Evolutionary conservation across 2,888 invertebrate genomes (phyloP), one percentile per base, ranked within the genome.

Genomic region (Drosophila mercatorum): DNA sequence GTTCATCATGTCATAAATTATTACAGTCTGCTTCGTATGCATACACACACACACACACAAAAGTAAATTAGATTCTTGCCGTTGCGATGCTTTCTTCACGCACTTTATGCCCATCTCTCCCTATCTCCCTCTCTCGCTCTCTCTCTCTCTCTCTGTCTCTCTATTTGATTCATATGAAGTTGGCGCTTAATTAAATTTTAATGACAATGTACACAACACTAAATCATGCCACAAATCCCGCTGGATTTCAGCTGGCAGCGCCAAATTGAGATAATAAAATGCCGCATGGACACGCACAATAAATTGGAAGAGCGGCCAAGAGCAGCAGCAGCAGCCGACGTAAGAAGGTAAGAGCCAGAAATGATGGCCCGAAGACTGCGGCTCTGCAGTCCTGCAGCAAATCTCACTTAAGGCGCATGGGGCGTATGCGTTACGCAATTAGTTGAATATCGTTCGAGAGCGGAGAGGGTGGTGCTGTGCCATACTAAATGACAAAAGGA

Each of bases 341-440:
- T 8, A 11, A 10, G 12, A 11, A 10, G 12, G 22, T 14, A 22
- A 36, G 31, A 26, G 36, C 34, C 40, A 7, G 0, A n/a, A 31
- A 31, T 28, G 38, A 60, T 55, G 76, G 69, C 68, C 68, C 78
- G 64, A 64, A 72, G 64, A 56, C 67, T 64, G 58, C 61, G 44
- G 67, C 34, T 81, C 78, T 74, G 84, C 81, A 69, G 79, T 63
- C 66, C 34, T 82, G 80, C 75, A 82, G 66, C 46, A 75, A 83
- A 87, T 75, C 84, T 71, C 78, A 87, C 85, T 89, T 90, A 69
- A 81, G 89, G 71, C 90, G 34, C 62, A 87, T 82, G 80, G 75
- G 66, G 72, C 90, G 88, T 90, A 85, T 86, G 77, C 77, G 82
- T 68, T 79, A 83, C 89, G 88, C 89, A 90, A 85, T 85, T 85